These are phyloP conservation scores for Nephrocerus scutellatus DNA, from an alignment of 2,888 invertebrate genomes.

Conservation along the genomic window DNA sequence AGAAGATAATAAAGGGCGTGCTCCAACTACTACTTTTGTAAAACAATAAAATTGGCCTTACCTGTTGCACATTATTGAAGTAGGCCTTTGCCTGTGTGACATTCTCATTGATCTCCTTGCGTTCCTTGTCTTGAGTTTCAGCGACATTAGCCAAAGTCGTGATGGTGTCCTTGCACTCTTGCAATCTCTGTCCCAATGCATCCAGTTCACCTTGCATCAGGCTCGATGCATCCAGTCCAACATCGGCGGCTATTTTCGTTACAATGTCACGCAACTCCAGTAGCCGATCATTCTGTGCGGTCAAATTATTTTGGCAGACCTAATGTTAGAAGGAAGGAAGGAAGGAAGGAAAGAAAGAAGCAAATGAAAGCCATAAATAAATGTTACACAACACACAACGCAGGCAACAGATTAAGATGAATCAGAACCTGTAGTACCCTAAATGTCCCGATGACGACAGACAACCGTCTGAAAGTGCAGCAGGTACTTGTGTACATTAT, in stretches of 20 bases:
- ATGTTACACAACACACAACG: no score
- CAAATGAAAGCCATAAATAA: background rate
- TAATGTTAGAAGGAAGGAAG: constrained; percentile 34
- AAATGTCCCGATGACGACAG: no score
- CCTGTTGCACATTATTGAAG: constrained; percentile 70
- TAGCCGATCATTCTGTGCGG: constrained; percentile 61
- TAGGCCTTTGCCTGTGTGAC: constrained; percentile 54
- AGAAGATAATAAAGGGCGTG: no score
- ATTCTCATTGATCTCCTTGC: constrained; percentile 52
- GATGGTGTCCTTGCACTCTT: constrained; percentile 68
- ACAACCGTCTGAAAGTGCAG: no score
- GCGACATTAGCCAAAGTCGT: constrained; percentile 70
- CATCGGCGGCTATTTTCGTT: constrained; percentile 69
- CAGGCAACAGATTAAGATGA: no score
- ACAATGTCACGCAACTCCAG: constrained; percentile 67
- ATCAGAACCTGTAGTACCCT: no score
- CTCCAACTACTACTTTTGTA: no score
- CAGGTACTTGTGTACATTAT: no score
- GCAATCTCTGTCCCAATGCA: constrained; percentile 64
- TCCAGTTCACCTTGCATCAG: constrained; percentile 72
- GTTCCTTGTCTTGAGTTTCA: constrained; percentile 58
- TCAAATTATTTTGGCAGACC: constrained; percentile 71
- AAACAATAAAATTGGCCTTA: no score
- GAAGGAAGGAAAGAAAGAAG: constrained; percentile 2
- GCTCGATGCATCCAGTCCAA: constrained; percentile 63